Base-by-base conservation (phyloP, 2,888 invertebrate species). In the Zaprionus obscuricornis region DNA sequence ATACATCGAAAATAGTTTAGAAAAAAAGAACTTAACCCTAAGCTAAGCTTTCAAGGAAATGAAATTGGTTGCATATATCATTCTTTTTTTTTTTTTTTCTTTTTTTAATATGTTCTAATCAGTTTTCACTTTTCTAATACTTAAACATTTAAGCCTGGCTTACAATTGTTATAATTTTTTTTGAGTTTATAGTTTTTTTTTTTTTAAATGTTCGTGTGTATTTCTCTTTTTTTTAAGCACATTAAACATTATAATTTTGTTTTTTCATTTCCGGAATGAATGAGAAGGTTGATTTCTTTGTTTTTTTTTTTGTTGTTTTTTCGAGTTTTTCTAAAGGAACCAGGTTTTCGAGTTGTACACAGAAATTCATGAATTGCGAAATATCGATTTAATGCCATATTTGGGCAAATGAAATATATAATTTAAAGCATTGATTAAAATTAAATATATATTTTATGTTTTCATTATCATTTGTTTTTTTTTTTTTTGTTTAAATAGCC, bases 241-340 rank as follows among this genome's bases (percentile, higher is more conserved):
- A 55, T 56, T 59, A 47, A 5, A 59, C 31, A 49, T 46, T 27
- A 46, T 22, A 56, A 56, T 62, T 69, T 67, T 51, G 26, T 45
- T 52, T 37, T 59, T 82, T 81, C 76, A 77, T 78, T 82, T 65
- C 73, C 82, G 86, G 87, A 87, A 87, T 86, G 86, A 87, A 79
- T 83, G 63, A 69, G 66, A 62, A 66, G 51, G 46, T 60, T 14
- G 45, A 43, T 34, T n/a, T n/a, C n/a, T n/a, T 13, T 13, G 7
- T 47, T 47, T 16, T 34, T 33, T 7, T 33, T 46, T 45, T 40
- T 51, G 62, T 29, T 14, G 20, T 8, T 37, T 51, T 29, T 66
- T 65, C 14, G 57, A 62, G 59, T 40, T 24, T 24, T 37, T 26
- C 10, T n/a, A 43, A 24, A 52, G 46, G 24, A 50, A 49, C 51